Percentiles rank a stretch among this genome's conserved stretches.
These are phyloP conservation scores for Indri indri DNA, from an alignment of 2,113 vertebrate genomes.

Conservation along the genomic window DNA sequence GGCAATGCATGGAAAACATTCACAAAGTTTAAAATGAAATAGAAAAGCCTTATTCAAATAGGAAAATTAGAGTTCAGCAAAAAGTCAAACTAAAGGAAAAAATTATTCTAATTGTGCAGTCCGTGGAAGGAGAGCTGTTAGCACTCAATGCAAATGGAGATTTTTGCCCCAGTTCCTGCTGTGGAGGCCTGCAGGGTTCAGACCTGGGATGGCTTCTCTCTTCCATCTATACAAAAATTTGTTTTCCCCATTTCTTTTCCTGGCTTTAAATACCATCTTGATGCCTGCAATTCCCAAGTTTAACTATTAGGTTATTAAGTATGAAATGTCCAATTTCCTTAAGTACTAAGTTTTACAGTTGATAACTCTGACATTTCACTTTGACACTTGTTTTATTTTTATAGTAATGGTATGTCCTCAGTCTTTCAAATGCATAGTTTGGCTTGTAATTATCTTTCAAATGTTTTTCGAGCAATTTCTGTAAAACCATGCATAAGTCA, in stretches of 20 bases:
- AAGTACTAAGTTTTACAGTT: too few species aligned
- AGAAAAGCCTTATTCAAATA: constrained; percentile 50
- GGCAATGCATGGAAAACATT: constrained; percentile 36
- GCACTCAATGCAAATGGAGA: too few species aligned
- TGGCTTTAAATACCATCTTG: background rate
- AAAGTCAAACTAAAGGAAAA: constrained; percentile 34
- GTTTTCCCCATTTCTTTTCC: background rate
- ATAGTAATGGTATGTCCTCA: too few species aligned
- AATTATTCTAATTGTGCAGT: background rate
- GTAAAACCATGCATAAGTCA: too few species aligned
- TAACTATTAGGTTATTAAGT: background rate
- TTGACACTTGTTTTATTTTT: too few species aligned
- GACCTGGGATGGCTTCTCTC: background rate
- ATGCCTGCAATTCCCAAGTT: background rate
- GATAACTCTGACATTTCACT: too few species aligned
- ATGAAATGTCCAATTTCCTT: too few species aligned
- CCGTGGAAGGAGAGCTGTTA: background rate
- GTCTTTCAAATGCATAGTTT: too few species aligned
- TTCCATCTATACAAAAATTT: background rate
- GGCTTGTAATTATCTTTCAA: too few species aligned
- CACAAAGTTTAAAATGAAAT: constrained; percentile 48
- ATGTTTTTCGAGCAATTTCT: too few species aligned
- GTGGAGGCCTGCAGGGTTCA: background rate
- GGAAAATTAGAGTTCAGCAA: constrained; percentile 52
- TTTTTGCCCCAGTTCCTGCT: background rate